A percentile compares a stretch with the other conserved stretches of the same genome.
These are phyloP conservation scores for Propithecus deckenii DNA, from an alignment of 2,797 vertebrate species.

Conservation along the genomic window DNA sequence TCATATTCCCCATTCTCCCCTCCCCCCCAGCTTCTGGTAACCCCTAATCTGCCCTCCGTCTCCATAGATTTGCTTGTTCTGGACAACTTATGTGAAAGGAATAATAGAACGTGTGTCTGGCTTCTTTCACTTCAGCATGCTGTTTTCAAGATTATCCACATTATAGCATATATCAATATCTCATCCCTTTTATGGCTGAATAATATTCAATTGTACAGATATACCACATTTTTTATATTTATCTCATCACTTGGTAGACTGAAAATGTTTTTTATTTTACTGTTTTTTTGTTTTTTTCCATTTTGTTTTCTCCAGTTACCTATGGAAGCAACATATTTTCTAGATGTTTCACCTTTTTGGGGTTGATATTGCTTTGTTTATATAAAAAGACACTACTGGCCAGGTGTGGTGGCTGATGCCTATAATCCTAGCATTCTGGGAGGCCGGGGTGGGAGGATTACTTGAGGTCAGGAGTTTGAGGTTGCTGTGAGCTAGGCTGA, in stretches of 20 bases:
- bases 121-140: not conserved
- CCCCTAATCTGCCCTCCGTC: not conserved
- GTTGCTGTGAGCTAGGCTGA: no score
- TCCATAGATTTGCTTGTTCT: not conserved
- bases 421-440: no score
- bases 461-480: no score
- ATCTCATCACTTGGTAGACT: not conserved
- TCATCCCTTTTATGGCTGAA: not conserved
- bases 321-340: not conserved
- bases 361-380: not conserved
- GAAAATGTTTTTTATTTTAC: not conserved
- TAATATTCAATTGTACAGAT: not conserved
- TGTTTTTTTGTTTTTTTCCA: not conserved
- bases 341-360: not conserved
- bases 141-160: not conserved
- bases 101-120: not conserved
- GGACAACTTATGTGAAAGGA: not conserved
- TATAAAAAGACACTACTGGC: not conserved
- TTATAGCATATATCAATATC: not conserved
- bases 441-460: no score
- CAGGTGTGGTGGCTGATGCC: no score
- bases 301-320: not conserved
- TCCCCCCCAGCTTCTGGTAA: not conserved
- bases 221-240: not conserved
- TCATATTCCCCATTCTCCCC: fast-evolving